These are phyloP conservation scores for Danio albolineatus DNA, from an alignment of 2,797 vertebrate genomes.

Conservation along the genomic window DNA sequence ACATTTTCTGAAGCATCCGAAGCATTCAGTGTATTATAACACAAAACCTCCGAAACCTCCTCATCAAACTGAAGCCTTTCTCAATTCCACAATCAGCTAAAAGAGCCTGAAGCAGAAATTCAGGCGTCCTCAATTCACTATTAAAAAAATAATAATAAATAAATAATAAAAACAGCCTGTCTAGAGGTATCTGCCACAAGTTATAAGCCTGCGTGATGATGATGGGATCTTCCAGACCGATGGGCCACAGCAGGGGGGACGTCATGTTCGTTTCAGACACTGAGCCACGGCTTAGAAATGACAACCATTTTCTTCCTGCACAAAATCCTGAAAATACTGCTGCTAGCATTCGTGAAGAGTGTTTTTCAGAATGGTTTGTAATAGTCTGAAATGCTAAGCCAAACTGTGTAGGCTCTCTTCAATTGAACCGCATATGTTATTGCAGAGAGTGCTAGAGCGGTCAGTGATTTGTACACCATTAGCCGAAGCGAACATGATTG, in stretches of 20 bases:
- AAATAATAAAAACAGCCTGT: neutral
- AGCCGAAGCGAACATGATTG: neutral
- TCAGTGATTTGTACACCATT: neutral
- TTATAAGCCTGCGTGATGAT: slow-evolving; percentile 13
- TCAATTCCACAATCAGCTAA: too few relatives aligned
- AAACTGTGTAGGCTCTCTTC: neutral
- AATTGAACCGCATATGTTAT: neutral
- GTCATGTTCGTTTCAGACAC: slow-evolving; percentile 26
- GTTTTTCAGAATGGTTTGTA: slow-evolving; percentile 3
- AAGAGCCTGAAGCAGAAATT: neutral
- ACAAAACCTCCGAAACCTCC: slow-evolving; percentile 22
- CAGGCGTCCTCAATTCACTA: slow-evolving; percentile 18
- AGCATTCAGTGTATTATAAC: neutral
- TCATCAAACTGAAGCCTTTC: neutral
- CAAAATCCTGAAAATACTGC: slow-evolving; percentile 4
- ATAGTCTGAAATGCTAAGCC: neutral
- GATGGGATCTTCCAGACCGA: slow-evolving; percentile 40
- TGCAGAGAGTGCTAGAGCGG: neutral
- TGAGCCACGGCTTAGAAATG: neutral
- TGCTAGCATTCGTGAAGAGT: neutral
- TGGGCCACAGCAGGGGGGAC: slow-evolving; percentile 25
- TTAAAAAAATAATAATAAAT: neutral
- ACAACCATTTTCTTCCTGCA: slow-evolving; percentile 34
- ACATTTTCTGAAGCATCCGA: slow-evolving; percentile 3
- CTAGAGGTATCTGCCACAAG: slow-evolving; percentile 22